Percentiles rank a stretch among this genome's conserved stretches.
Conservation (phyloP, 1,140 invertebrate genomes). For the Aradophagus sp. region DNA sequence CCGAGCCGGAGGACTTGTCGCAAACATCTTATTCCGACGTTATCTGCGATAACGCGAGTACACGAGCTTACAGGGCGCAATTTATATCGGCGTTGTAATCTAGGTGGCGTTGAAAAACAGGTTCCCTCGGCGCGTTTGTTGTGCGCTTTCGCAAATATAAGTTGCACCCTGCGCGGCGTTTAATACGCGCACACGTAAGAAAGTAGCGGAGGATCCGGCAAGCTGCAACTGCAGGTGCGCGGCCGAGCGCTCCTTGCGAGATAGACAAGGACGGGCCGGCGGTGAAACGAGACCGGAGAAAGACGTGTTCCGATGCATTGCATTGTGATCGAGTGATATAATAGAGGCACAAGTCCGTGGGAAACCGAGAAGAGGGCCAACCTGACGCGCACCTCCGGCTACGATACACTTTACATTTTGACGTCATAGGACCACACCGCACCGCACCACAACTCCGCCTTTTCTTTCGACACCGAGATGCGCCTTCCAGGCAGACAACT, state of each 20-base stretch:
- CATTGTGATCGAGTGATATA: slow-evolving; percentile 73
- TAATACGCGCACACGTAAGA: slow-evolving; percentile 27
- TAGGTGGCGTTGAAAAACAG: slow-evolving; percentile 28
- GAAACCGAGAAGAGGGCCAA: slow-evolving; percentile 69
- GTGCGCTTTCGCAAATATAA: slow-evolving; percentile 32
- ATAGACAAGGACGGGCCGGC: slow-evolving; percentile 20
- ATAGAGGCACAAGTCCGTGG: slow-evolving; percentile 70
- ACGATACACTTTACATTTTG: slow-evolving; percentile 64
- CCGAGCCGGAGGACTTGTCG: slow-evolving; percentile 12
- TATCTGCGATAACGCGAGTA: slow-evolving; percentile 28
- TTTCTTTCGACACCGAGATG: slow-evolving; percentile 41
- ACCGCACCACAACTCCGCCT: slow-evolving; percentile 42
- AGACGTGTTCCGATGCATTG: slow-evolving; percentile 57
- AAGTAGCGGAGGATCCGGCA: slow-evolving; percentile 29
- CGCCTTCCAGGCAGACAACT: slow-evolving; percentile 41
- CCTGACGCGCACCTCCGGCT: slow-evolving; percentile 68
- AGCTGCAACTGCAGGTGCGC: slow-evolving; percentile 52
- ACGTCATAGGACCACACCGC: slow-evolving; percentile 53
- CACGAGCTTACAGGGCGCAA: slow-evolving; percentile 22
- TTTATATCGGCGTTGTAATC: slow-evolving; percentile 32
- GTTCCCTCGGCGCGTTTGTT: slow-evolving; percentile 25
- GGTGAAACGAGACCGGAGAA: slow-evolving; percentile 29
- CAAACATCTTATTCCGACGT: slow-evolving; percentile 27
- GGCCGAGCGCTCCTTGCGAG: slow-evolving; percentile 22
- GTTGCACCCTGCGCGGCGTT: slow-evolving; percentile 31